Percentiles rank a stretch among this genome's conserved stretches.
Evolutionary conservation across 2,888 invertebrate species (phyloP).

Genomic region (Willowsia nigromaculata): DNA sequence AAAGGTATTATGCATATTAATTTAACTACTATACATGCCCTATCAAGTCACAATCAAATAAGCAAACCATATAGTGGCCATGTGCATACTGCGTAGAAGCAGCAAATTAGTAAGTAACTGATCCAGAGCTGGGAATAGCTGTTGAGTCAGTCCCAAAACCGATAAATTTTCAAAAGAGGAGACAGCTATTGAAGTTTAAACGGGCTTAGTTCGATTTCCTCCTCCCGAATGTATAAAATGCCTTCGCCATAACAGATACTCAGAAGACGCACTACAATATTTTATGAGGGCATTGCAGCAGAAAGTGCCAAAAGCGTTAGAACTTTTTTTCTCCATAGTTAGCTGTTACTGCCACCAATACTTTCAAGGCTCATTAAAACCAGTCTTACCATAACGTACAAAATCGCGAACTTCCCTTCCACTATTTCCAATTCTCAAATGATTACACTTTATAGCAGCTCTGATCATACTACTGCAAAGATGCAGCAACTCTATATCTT

Average conservation of each 20-base stretch:
- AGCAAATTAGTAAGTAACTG: conserved; percentile 16
- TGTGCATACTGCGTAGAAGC: not conserved
- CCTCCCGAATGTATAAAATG: not conserved
- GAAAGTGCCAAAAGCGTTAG: conserved; percentile 13
- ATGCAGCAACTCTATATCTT: not conserved
- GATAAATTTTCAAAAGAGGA: conserved; percentile 38
- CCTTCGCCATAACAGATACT: not conserved
- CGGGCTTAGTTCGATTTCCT: not conserved
- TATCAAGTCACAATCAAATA: not conserved
- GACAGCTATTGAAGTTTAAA: conserved; percentile 39
- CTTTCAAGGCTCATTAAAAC: conserved; percentile 53
- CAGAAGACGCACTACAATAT: not conserved
- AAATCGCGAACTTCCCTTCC: conserved; percentile 4
- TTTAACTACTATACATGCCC: not conserved
- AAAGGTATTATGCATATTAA: not conserved
- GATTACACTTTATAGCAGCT: not conserved
- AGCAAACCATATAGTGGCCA: not conserved
- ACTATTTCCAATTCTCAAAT: not conserved
- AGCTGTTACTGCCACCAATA: not conserved
- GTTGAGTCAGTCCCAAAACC: conserved; percentile 22
- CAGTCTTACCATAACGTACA: conserved; percentile 20
- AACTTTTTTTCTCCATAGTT: not conserved
- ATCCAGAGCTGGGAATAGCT: not conserved
- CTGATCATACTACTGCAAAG: not conserved
- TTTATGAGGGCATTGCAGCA: conserved; percentile 3